Percentiles rank a stretch among this genome's conserved stretches.
These are phyloP conservation scores for Pygathrix nemaeus DNA, from an alignment of 2,113 vertebrate genomes.

Conservation along the genomic window DNA sequence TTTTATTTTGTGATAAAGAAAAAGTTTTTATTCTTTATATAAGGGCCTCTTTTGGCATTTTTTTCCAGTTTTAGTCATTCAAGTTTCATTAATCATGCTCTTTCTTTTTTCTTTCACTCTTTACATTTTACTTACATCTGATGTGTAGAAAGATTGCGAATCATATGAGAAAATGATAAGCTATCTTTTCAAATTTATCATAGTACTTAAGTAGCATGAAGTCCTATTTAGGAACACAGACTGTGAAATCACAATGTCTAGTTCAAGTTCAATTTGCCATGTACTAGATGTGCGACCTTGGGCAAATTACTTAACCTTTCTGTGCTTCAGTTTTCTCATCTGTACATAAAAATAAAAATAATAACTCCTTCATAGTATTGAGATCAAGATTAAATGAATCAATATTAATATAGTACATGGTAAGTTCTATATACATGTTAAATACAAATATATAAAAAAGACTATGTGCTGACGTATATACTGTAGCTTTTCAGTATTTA, in stretches of 20 bases:
- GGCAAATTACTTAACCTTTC: not conserved
- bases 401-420: not conserved
- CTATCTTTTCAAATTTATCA: not conserved
- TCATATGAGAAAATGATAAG: not conserved
- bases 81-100: not conserved
- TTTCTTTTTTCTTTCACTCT: not conserved
- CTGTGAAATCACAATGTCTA: not conserved
- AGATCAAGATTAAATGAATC: not conserved
- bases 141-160: not conserved
- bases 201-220: not conserved
- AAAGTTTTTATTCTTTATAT: not conserved
- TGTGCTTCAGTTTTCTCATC: not conserved
- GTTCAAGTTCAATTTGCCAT: not conserved
- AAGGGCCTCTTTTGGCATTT: not conserved
- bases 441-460: not conserved
- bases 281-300: not conserved
- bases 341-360: not conserved
- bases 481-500: not conserved
- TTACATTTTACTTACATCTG: not conserved
- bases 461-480: not conserved
- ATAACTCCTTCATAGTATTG: not conserved
- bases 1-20: not conserved
- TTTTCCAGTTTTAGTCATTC: not conserved
- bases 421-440: not conserved
- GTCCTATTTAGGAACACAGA: not conserved